These are phyloP conservation scores for Caenorhabditis brenneri DNA, from an alignment of 1,140 invertebrate genomes.

Conservation along the genomic window DNA sequence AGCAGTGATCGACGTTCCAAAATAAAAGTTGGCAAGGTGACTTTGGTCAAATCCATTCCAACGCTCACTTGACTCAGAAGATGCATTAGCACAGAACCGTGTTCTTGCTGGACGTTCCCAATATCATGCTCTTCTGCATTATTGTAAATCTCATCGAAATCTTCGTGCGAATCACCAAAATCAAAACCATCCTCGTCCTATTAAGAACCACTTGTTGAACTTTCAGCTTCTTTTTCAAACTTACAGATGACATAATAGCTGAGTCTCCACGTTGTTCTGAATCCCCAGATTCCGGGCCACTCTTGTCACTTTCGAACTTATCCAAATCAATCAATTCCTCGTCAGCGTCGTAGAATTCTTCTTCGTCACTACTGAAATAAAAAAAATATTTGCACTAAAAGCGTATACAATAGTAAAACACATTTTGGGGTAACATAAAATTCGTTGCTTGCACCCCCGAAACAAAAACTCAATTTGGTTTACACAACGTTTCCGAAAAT, in stretches of 20 bases:
- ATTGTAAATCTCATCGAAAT: slow-evolving; percentile 51
- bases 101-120: slow-evolving; percentile 72
- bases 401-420: background rate
- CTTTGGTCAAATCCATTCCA: slow-evolving; percentile 76
- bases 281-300: background rate
- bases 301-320: slow-evolving; percentile 30
- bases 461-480: slow-evolving; percentile 30
- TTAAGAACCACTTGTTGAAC: background rate
- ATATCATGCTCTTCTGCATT: slow-evolving; percentile 56
- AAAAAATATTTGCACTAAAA: slow-evolving; percentile 25
- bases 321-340: slow-evolving; percentile 49
- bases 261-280: background rate
- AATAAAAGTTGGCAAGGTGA: slow-evolving; percentile 75
- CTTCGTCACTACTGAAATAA: slow-evolving; percentile 48
- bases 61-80: slow-evolving; percentile 74
- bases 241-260: slow-evolving; percentile 8
- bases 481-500: background rate
- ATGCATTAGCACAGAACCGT: slow-evolving; percentile 75
- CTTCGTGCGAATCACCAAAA: slow-evolving; percentile 48
- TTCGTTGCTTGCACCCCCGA: background rate
- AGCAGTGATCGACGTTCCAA: slow-evolving; percentile 74
- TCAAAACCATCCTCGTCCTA: slow-evolving; percentile 45
- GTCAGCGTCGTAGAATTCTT: slow-evolving; percentile 53
- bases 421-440: background rate
- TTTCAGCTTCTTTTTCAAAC: background rate